These are phyloP conservation scores for Hyalella azteca DNA, from an alignment of 2,888 invertebrate genomes.

Conservation along the genomic window DNA sequence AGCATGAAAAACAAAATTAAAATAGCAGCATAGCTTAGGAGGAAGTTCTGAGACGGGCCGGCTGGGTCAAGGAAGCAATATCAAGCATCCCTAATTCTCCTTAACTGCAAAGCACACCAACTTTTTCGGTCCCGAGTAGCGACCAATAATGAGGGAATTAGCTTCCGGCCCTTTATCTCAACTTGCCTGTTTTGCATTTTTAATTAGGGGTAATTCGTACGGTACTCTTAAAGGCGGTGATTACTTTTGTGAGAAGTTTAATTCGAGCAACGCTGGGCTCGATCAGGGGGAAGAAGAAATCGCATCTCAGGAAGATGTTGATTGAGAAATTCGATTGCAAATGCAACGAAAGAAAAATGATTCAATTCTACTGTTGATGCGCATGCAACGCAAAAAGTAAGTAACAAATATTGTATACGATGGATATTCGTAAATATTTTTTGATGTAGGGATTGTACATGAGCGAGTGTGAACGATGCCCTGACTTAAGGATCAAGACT, in stretches of 20 bases:
- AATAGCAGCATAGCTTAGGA: background rate
- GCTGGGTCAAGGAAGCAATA: background rate
- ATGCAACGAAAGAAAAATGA: no score
- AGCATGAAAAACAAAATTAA: background rate
- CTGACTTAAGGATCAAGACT: no score
- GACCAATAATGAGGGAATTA: constrained; percentile 22
- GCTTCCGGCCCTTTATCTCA: background rate
- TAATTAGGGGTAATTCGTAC: constrained; percentile 17
- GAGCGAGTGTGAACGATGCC: no score
- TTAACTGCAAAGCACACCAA: background rate
- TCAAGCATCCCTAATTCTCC: background rate
- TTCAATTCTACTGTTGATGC: no score
- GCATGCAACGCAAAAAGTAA: no score
- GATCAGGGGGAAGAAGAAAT: no score
- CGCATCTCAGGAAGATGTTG: no score
- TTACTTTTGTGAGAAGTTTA: constrained; percentile 26
- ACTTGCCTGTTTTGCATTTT: constrained; percentile 32
- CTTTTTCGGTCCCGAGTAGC: background rate
- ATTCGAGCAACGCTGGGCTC: no score
- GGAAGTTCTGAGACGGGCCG: background rate
- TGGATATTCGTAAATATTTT: no score
- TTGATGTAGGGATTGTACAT: no score
- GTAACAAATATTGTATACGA: no score
- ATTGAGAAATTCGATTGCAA: no score
- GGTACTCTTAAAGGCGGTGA: constrained; percentile 10